phyloP scores from a whole-genome alignment of 2,797 vertebrate species.

The Betta splendens region DNA sequence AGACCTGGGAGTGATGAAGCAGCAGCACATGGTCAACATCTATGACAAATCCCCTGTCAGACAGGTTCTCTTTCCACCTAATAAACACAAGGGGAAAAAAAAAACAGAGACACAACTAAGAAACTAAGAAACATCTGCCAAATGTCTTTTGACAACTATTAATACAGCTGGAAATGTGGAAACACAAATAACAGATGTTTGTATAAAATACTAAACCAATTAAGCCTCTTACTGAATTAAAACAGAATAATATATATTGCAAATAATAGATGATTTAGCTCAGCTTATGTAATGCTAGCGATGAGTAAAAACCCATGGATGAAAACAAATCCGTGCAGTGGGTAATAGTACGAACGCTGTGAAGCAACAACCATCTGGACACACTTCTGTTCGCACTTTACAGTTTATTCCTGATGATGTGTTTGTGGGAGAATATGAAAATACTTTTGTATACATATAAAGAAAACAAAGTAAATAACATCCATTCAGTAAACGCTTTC shows the following conservation, averaged over 20 bases:
- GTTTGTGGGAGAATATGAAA: slow-evolving; percentile 7
- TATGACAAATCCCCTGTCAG: slow-evolving; percentile 70
- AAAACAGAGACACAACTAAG: slow-evolving; percentile 8
- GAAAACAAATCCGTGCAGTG: slow-evolving; percentile 28
- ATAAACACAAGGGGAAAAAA: slow-evolving; percentile 39
- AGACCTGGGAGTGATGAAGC: slow-evolving; percentile 55
- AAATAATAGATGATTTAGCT: not conserved
- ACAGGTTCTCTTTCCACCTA: slow-evolving; percentile 55
- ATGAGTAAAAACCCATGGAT: slow-evolving; percentile 36
- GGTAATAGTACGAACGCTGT: slow-evolving; percentile 40
- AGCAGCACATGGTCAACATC: slow-evolving; percentile 56
- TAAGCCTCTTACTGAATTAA: not conserved
- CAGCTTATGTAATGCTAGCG: slow-evolving; percentile 16
- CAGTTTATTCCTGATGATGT: slow-evolving; percentile 22
- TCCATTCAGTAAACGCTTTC: not conserved
- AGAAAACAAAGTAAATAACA: not conserved
- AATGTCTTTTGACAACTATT: not conserved
- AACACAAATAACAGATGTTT: not conserved
- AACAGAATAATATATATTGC: not conserved
- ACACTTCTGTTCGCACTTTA: slow-evolving; percentile 29
- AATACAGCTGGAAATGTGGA: not conserved
- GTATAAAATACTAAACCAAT: not conserved
- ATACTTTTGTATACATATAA: not conserved
- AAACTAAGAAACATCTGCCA: not conserved
- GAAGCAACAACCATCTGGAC: slow-evolving; percentile 47